Percentiles rank a stretch among this genome's conserved stretches.
phyloP scores from a whole-genome alignment of 2,797 vertebrate species.

The Naso thynnoides region DNA sequence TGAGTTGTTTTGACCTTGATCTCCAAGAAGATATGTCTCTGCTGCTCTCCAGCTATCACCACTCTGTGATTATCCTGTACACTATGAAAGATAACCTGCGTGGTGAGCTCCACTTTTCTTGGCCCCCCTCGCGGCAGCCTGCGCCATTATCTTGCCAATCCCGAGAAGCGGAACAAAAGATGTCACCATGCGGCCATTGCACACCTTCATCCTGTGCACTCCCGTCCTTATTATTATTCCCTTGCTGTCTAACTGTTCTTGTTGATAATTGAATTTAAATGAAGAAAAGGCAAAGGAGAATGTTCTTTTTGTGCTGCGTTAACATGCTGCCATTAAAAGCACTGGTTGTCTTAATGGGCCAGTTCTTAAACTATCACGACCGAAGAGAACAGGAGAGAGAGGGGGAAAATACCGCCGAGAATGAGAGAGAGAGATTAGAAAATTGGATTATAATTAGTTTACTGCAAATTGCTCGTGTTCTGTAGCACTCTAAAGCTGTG shows the following conservation, averaged over 20 bases:
- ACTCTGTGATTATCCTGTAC: conserved; percentile 83
- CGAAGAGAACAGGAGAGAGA: conserved; percentile 33
- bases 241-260: conserved; percentile 75
- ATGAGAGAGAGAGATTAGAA: conserved; percentile 52
- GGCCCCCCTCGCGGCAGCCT: conserved; percentile 60
- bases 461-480: conserved; percentile 58
- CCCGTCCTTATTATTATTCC: conserved; percentile 81
- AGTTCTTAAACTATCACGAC: conserved; percentile 62
- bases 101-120: conserved; percentile 74
- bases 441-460: conserved; percentile 74
- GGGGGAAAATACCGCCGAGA: conserved; percentile 44
- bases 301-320: conserved; percentile 70
- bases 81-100: conserved; percentile 81
- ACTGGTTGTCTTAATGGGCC: conserved; percentile 70
- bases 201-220: conserved; percentile 72
- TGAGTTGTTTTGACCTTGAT: conserved; percentile 87
- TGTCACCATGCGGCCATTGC: conserved; percentile 70
- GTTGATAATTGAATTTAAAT: conserved; percentile 82
- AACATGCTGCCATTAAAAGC: conserved; percentile 75
- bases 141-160: conserved; percentile 85
- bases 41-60: conserved; percentile 69
- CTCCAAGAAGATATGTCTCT: conserved; percentile 79
- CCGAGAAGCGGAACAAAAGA: conserved; percentile 80
- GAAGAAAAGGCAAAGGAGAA: conserved; percentile 74
- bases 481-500: conserved; percentile 37